Base-by-base conservation (phyloP, 2,113 vertebrate species). In the Perca flavescens region DNA sequence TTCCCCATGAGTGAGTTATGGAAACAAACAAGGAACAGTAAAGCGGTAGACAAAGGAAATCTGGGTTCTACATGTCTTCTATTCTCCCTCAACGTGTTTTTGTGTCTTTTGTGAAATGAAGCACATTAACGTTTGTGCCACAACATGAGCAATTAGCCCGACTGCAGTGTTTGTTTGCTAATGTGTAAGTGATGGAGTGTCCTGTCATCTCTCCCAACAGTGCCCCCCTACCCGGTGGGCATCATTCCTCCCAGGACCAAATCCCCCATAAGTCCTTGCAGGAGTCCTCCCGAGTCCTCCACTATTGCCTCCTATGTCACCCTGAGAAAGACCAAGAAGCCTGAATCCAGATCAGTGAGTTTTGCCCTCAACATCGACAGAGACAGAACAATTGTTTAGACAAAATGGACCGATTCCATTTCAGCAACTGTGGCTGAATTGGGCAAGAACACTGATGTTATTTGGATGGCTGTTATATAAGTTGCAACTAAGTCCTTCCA, bases 241-340 rank as follows among this genome's bases (percentile, higher is more conserved):
- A 95, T 98, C 28, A 95, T 99, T 1, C 95, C 97, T 67, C 97
- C 97, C n/a, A 96, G 98, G 92, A 96, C 97, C 79, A 99, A 97
- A 80, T 98, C 97, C 10, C 96, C 97, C 34, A 96, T 93, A 0
- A 92, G 40, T 52, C 40, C 40, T 43, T 43, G 40, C 3, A 43
- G 40, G 40, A 43, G 10, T 43, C 81, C 89, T 17, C 96, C 97
- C 0, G 97, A 99, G 77, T 99, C 97, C 53, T 96, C 96, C 1
- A 98, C 97, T 19, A 98, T 99, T 21, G 96, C 97, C 13, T 99
- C 98, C 9, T 99, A 98, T 4, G 98, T 99, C 78, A 99, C 98
- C 46, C 88, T 99, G 90, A 97, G 98, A 90, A 99, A 99, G 93
- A 96, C 92, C 22, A 97, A 96, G 95, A 97, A 95, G 90, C 84